A percentile compares a stretch with the other conserved stretches of the same genome.
Conservation (phyloP, 2,888 invertebrate species). For the Norana najaformis region DNA sequence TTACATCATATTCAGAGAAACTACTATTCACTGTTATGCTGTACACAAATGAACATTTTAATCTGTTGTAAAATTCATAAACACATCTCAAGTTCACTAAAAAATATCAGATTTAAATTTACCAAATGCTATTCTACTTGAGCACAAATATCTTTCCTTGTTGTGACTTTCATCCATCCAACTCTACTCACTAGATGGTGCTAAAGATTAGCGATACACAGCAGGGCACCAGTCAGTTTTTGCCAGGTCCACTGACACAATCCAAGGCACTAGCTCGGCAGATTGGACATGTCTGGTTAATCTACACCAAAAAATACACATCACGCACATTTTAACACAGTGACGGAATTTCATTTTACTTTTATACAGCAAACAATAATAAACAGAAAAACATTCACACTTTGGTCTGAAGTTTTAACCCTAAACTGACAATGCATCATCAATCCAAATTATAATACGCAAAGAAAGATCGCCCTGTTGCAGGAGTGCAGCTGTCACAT, state of each 20-base stretch:
- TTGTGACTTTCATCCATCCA: neutral
- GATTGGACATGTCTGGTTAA: conserved; percentile 93
- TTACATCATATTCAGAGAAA: neutral
- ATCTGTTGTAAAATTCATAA: neutral
- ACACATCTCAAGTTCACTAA: neutral
- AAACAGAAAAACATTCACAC: neutral
- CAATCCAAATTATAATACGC: neutral
- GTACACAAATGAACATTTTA: conserved; percentile 13
- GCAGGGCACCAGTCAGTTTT: neutral
- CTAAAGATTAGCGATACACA: neutral
- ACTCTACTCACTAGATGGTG: neutral
- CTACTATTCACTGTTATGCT: neutral
- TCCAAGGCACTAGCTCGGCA: conserved; percentile 92
- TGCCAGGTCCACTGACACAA: neutral
- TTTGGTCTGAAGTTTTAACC: neutral
- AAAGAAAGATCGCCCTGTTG: neutral
- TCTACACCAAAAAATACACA: conserved; percentile 69
- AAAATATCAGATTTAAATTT: conserved; percentile 3
- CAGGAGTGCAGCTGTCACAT: neutral
- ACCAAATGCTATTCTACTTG: conserved; percentile 21
- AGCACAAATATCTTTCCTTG: neutral
- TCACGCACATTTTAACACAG: neutral
- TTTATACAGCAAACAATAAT: neutral
- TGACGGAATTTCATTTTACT: too few relatives aligned
- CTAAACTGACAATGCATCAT: neutral